Conservation (phyloP, 2,797 vertebrate genomes). For the Paedocypris micromegethes region DNA sequence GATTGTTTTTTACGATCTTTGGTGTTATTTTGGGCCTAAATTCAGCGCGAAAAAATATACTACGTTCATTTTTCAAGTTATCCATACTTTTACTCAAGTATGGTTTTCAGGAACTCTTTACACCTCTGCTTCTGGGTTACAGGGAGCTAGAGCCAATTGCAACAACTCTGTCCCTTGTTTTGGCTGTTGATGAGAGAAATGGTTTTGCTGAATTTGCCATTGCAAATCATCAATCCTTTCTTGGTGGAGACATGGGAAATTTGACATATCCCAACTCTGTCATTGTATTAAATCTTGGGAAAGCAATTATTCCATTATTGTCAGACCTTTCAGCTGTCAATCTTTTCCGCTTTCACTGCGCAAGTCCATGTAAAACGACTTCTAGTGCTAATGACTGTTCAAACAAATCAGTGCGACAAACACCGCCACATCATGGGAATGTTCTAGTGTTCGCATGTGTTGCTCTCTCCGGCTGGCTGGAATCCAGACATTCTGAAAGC, state of each 20-base stretch:
- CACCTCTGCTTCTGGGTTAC: too few species aligned
- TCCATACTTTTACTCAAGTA: too few species aligned
- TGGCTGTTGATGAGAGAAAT: too few species aligned
- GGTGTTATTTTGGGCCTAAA: too few species aligned
- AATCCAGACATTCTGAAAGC: conserved; percentile 50
- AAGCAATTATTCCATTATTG: conserved; percentile 8
- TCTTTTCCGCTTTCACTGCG: neutral
- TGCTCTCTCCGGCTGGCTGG: conserved; percentile 53
- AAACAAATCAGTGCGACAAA: neutral
- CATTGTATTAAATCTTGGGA: conserved; percentile 12
- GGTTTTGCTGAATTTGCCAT: conserved; percentile 22
- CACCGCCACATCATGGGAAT: neutral
- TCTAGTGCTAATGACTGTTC: conserved; percentile 7
- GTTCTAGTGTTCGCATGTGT: conserved; percentile 42
- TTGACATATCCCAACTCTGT: conserved; percentile 1
- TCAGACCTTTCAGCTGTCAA: conserved; percentile 1
- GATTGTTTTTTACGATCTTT: too few species aligned
- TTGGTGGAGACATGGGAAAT: too few species aligned
- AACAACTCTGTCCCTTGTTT: too few species aligned
- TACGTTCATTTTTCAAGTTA: too few species aligned
- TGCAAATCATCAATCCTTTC: conserved; percentile 1
- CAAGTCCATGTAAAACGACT: neutral
- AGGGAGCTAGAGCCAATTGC: too few species aligned
- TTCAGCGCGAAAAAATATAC: too few species aligned
- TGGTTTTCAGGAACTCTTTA: too few species aligned